A percentile compares a stretch with the other conserved stretches of the same genome.
Conservation (phyloP, 2,113 vertebrate genomes). For the Perca schrenkii region DNA sequence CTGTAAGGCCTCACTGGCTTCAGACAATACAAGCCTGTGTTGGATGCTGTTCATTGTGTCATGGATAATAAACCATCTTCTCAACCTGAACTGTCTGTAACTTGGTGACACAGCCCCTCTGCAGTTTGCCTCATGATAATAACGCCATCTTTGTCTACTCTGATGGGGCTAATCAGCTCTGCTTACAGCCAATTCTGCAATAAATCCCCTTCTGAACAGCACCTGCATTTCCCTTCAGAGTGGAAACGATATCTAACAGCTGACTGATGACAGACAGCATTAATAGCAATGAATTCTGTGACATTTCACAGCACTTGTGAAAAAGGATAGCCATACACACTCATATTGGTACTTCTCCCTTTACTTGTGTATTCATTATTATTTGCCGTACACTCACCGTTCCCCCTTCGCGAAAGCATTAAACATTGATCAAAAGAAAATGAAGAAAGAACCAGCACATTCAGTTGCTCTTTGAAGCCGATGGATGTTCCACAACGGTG, state of each 20-base stretch:
- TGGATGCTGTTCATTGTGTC: slow-evolving; percentile 22
- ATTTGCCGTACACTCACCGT: not conserved
- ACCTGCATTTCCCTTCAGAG: slow-evolving; percentile 16
- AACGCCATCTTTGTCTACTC: slow-evolving; percentile 27
- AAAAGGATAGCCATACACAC: not conserved
- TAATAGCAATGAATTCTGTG: not conserved
- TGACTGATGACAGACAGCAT: not conserved
- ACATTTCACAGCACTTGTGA: not conserved
- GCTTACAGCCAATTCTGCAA: not conserved
- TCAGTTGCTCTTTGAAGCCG: slow-evolving; percentile 40
- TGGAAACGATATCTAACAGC: not conserved
- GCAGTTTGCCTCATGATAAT: slow-evolving; percentile 9
- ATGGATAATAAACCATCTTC: slow-evolving; percentile 38
- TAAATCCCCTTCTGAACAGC: slow-evolving; percentile 11
- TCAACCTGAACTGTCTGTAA: slow-evolving; percentile 33
- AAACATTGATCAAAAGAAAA: slow-evolving; percentile 57
- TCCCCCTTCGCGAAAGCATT: slow-evolving; percentile 5
- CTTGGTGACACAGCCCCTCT: slow-evolving; percentile 12
- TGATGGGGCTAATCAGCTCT: slow-evolving; percentile 1
- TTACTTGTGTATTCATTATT: not conserved
- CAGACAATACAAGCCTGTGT: slow-evolving; percentile 38
- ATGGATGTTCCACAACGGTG: not conserved
- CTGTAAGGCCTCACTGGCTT: slow-evolving; percentile 22
- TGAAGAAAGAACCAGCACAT: slow-evolving; percentile 3
- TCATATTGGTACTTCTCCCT: not conserved